A percentile compares a stretch with the other conserved stretches of the same genome.
These are phyloP conservation scores for Gymnocephalus cernua DNA, from an alignment of 2,113 vertebrate genomes.

Conservation along the genomic window DNA sequence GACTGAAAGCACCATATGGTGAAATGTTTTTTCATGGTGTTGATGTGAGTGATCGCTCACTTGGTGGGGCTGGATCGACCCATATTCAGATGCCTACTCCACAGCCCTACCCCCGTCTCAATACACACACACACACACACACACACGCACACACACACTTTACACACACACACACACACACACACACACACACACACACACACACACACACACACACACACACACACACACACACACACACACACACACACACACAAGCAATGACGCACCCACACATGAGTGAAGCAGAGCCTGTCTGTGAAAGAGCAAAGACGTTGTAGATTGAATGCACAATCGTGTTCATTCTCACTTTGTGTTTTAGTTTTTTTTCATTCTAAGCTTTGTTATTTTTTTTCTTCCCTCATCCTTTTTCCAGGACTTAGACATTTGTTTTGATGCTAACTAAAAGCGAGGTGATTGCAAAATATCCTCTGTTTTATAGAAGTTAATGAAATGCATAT, in stretches of 20 bases:
- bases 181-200: not conserved
- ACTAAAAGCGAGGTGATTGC: conserved; percentile 11
- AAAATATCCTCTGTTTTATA: conserved; percentile 39
- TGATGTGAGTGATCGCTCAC: conserved; percentile 85
- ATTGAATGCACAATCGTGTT: conserved; percentile 41
- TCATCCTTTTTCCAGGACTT: not conserved
- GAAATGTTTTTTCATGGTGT: conserved; percentile 79
- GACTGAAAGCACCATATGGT: conserved; percentile 85
- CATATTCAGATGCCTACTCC: conserved; percentile 75
- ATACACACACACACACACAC: conserved; percentile 23
- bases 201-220: not conserved
- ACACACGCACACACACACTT: conserved; percentile 26
- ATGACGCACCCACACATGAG: conserved; percentile 25
- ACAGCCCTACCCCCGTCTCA: conserved; percentile 34
- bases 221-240: not conserved
- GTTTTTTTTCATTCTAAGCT: conserved; percentile 10
- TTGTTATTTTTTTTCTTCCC: not conserved
- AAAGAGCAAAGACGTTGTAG: conserved; percentile 33
- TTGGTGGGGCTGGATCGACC: conserved; percentile 81
- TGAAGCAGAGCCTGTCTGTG: conserved; percentile 28
- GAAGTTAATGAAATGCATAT: conserved; percentile 68
- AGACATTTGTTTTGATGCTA: conserved; percentile 26
- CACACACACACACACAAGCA: not conserved
- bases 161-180: not conserved
- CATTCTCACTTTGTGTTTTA: conserved; percentile 29